Conservation (phyloP, 2,888 invertebrate genomes). For the Synergus umbraculus region DNA sequence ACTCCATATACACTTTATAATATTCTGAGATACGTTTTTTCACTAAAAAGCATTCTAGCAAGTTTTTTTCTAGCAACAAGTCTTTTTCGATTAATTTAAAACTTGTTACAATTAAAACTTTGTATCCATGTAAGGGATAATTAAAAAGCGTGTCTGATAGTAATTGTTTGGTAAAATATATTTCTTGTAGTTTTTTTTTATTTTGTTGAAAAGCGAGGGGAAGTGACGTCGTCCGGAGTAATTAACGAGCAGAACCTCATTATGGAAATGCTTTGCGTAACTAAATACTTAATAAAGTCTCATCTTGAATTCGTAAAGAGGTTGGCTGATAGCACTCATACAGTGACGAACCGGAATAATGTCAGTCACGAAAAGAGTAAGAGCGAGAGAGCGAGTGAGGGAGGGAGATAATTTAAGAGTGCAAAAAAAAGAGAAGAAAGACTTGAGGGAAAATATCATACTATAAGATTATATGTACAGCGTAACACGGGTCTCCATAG, state of each 20-base stretch:
- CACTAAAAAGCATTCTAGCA: neutral
- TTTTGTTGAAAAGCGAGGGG: slow-evolving; percentile 2
- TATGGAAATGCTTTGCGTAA: slow-evolving; percentile 69
- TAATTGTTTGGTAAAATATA: slow-evolving; percentile 36
- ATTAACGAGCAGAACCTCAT: slow-evolving; percentile 69
- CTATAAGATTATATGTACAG: neutral
- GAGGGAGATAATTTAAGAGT: neutral
- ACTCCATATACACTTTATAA: too few relatives aligned
- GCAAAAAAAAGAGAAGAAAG: neutral
- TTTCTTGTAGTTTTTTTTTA: slow-evolving; percentile 7
- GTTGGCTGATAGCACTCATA: slow-evolving; percentile 47
- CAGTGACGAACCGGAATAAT: slow-evolving; percentile 51
- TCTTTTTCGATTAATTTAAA: slow-evolving; percentile 26
- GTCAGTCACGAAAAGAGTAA: slow-evolving; percentile 43
- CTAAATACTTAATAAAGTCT: slow-evolving; percentile 69
- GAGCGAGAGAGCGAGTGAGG: slow-evolving; percentile 13
- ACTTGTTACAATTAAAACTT: slow-evolving; percentile 23
- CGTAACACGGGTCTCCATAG: slow-evolving; percentile 56
- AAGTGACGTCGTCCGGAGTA: slow-evolving; percentile 51
- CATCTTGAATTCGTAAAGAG: slow-evolving; percentile 67
- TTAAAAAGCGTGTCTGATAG: neutral
- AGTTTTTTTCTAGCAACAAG: slow-evolving; percentile 5
- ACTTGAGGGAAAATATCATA: slow-evolving; percentile 19
- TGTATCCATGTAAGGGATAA: neutral
- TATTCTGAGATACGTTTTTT: neutral